Evolutionary conservation across 2,888 invertebrate genomes (phyloP).

Genomic region (Amorpha juglandis): DNA sequence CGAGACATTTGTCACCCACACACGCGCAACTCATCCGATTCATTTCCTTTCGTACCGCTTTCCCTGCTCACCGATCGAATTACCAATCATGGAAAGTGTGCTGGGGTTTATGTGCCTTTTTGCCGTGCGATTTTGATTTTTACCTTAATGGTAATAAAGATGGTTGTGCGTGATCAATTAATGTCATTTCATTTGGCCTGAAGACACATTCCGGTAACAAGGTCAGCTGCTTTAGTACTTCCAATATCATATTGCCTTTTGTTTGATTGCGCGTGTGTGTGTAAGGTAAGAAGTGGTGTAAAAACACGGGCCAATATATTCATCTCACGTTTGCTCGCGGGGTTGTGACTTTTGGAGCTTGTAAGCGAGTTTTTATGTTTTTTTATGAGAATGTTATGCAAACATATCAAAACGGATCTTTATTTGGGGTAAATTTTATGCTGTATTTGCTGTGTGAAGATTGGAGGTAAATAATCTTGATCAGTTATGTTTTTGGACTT

Average conservation of each 20-base stretch:
- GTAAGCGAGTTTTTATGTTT: not conserved
- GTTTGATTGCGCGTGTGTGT: slow-evolving; percentile 17
- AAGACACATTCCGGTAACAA: slow-evolving; percentile 25
- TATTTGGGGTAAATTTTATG: too few species aligned
- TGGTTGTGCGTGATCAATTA: slow-evolving; percentile 1
- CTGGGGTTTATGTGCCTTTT: slow-evolving; percentile 24
- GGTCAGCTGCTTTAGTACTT: slow-evolving; percentile 24
- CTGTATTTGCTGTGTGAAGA: too few species aligned
- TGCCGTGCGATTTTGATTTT: slow-evolving; percentile 12
- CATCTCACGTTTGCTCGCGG: not conserved
- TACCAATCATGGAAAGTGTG: slow-evolving; percentile 62
- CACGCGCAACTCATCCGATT: slow-evolving; percentile 41
- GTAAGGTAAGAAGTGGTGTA: not conserved
- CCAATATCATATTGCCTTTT: slow-evolving; percentile 18
- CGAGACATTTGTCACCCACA: slow-evolving; percentile 28
- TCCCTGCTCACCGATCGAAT: slow-evolving; percentile 56
- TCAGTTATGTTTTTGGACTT: too few species aligned
- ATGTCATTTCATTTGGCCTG: slow-evolving; percentile 18
- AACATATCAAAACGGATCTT: not conserved
- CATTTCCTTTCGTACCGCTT: slow-evolving; percentile 53
- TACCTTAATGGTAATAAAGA: slow-evolving; percentile 3
- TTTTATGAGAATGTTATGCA: not conserved
- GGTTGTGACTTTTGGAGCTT: not conserved
- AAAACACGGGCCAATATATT: not conserved
- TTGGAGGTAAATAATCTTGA: too few species aligned